These are phyloP conservation scores for Boloria euphrosyne DNA, from an alignment of 2,888 invertebrate genomes.

Conservation along the genomic window DNA sequence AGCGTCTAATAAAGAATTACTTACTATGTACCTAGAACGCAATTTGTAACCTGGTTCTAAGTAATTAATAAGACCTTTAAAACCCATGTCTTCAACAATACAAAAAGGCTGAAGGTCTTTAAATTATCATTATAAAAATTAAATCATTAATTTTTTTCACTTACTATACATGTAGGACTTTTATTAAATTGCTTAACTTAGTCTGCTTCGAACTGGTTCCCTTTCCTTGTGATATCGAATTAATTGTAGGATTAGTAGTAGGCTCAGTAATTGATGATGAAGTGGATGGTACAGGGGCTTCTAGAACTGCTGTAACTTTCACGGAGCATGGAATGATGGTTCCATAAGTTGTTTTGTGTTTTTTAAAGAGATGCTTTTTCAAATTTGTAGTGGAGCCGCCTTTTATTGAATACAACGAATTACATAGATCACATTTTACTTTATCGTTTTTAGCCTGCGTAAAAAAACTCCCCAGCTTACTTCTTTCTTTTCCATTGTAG, in stretches of 20 bases:
- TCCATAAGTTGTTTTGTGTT: conserved; percentile 40
- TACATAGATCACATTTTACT: conserved; percentile 39
- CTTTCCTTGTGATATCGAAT: conserved; percentile 36
- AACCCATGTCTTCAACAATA: conserved; percentile 43
- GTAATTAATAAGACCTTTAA: conserved; percentile 41
- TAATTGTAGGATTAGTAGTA: conserved; percentile 28
- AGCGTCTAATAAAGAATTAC: conserved; percentile 41
- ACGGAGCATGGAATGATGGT: conserved; percentile 37
- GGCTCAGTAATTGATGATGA: too few species aligned
- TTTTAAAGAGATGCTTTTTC: conserved; percentile 36
- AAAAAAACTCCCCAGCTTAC: conserved; percentile 36
- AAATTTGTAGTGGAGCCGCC: conserved; percentile 42
- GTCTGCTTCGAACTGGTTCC: conserved; percentile 22
- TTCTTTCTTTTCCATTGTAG: conserved; percentile 31
- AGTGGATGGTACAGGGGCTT: too few species aligned
- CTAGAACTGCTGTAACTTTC: conserved; percentile 37
- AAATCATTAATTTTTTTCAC: conserved; percentile 40
- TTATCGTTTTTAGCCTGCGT: conserved; percentile 37
- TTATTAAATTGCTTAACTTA: conserved; percentile 37
- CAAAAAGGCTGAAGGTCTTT: conserved; percentile 41
- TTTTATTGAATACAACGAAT: conserved; percentile 41
- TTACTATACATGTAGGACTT: not conserved
- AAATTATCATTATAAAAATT: conserved; percentile 41
- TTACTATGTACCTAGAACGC: conserved; percentile 42
- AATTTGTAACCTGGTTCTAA: conserved; percentile 44